Evolutionary conservation across 2,113 vertebrate species (phyloP), one percentile per base, ranked within the genome.

Genomic region (Vombatus ursinus): DNA sequence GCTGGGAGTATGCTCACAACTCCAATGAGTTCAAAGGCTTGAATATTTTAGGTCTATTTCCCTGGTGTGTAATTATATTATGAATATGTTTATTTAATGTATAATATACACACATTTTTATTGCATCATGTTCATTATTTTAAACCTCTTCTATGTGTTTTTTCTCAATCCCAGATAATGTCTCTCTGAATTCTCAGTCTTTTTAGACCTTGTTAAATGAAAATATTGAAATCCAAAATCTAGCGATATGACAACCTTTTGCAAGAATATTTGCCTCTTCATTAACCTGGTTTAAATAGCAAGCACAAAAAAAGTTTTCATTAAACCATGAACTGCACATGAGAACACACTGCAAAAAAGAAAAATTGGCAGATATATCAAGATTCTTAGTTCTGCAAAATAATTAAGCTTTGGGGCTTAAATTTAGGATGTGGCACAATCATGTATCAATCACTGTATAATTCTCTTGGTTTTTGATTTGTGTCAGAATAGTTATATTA

Each of bases 21-120:
- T 94, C 52, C 52, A 26, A 77, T 61, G 89, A 93, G 92, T 37
- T 94, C 93, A 44, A 95, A 91, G 93, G 52, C 52, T 95, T 95
- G 49, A 48, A 44, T 91, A 84, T 91, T 68, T 84, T 84, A 44
- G n/a, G 68, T 77, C 1, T n/a, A 77, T 77, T 77, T 77, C 37
- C 68, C 68, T 92, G 89, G 26, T 57, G 1, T 77, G 10, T 90
- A 28, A 51, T 53, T 93, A 47, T 48, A 57, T 5, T 0, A 7
- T 25, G 12, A 47, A 52, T 84, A 84, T 84, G 68, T 84, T 84
- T 84, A 84, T 44, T 44, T 23, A n/a, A 84, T 44, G n/a, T 8
- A 22, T 23, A 49, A 49, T n/a, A 91, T 0, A 11, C 24, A 51
- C 49, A 54, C 1, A 9, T 47, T 61, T 50, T 92, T 94, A 3